Base-by-base conservation (phyloP, 2,113 vertebrate species). In the Polyodon spathula region DNA sequence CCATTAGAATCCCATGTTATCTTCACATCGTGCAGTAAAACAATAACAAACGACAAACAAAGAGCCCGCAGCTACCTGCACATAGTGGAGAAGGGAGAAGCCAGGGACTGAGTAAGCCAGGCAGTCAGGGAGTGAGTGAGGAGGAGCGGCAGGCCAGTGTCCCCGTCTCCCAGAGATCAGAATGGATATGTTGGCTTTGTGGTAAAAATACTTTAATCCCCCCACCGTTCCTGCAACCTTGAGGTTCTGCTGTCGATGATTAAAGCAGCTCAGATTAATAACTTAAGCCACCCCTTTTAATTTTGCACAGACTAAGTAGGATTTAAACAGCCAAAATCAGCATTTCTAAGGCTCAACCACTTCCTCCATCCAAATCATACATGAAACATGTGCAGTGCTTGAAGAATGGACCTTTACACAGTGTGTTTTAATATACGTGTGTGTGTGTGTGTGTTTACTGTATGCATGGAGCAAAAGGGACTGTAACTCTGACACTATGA, bases 261-360 rank as follows among this genome's bases (percentile, higher is more conserved):
- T 88, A 90, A 89, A 90, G 82, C 88, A 86, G 86, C 89, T 93
- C 83, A 73, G 75, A 93, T 92, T 95, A 97, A 96, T 96, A 93
- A 90, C 90, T 89, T 93, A 94, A 96, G 82, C 93, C 81, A 67
- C 79, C 82, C 84, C 81, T 89, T 85, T 90, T 87, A 91, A 89
- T 83, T 83, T 78, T 63, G 74, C 62, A 78, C 74, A 74, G 63
- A 66, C 76, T 77, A 69, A 57, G 48, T 57, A 37, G 58, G 15
- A 53, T 40, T 63, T 43, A 63, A 67, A 58, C 59, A 46, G 42
- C 10, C 46, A 76, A 71, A 56, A 63, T 50, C 9, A 11, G 27
- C 15, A 12, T 50, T 50, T 12, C 27, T 27, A 3, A 12, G 9
- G 12, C 8, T n/a, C 12, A 11, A 11, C 12, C 12, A 50, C 12